Conservation (phyloP, 2,797 vertebrate species). For the Numenius phaeopus region DNA sequence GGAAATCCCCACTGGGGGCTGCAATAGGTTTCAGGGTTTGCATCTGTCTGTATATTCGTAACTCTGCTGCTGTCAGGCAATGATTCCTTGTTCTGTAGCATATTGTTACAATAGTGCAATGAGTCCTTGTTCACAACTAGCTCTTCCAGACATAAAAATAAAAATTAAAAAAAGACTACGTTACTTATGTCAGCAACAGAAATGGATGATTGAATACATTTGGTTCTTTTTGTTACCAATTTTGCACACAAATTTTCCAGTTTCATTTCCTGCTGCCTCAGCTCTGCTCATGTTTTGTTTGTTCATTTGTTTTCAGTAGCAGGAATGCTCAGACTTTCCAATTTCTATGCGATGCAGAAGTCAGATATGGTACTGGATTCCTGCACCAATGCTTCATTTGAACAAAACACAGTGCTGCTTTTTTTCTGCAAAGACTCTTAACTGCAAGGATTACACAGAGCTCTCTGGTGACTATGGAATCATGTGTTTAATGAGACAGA, state of each 20-base stretch:
- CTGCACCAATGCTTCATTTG: background rate
- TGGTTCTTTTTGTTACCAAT: background rate
- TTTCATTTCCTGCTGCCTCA: background rate
- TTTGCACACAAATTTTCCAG: background rate
- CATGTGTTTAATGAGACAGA: background rate
- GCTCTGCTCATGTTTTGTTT: background rate
- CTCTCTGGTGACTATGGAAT: background rate
- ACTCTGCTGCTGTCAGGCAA: background rate
- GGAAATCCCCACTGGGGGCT: background rate
- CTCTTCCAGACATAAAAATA: background rate
- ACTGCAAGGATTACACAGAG: background rate
- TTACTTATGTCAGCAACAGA: background rate
- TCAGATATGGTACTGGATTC: background rate
- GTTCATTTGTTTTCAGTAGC: background rate
- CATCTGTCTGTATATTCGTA: background rate
- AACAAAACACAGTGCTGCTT: background rate
- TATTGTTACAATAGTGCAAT: background rate
- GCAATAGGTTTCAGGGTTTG: background rate
- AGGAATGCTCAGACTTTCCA: background rate
- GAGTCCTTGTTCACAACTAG: background rate
- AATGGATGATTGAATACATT: background rate
- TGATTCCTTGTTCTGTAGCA: background rate
- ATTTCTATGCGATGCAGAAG: background rate
- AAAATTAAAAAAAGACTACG: background rate
- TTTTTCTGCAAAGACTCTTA: background rate